These are phyloP conservation scores for Gambusia yucatana DNA, from an alignment of 2,797 vertebrate genomes.

Conservation along the genomic window DNA sequence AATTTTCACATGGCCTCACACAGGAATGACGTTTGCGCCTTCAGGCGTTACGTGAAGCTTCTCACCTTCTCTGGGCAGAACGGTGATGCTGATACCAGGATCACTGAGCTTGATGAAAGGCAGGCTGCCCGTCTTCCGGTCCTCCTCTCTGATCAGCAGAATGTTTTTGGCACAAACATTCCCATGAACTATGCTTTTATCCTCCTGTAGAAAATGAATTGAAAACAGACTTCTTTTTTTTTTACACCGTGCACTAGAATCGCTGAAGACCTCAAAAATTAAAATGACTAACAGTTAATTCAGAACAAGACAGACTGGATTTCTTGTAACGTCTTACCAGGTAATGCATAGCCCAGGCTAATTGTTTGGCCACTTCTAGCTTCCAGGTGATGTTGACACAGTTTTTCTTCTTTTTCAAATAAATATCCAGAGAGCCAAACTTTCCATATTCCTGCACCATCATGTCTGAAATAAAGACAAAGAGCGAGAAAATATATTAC, in stretches of 20 bases:
- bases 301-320: not conserved
- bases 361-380: slow-evolving; percentile 95
- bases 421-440: slow-evolving; percentile 95
- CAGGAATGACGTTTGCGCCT: not conserved
- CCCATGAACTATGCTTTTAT: slow-evolving; percentile 91
- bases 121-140: slow-evolving; percentile 88
- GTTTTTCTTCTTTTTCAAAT: slow-evolving; percentile 93
- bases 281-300: not conserved
- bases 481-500: not conserved
- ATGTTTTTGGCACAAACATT: slow-evolving; percentile 97
- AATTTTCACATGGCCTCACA: slow-evolving; percentile 7
- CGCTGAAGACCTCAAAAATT: not conserved
- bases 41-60: slow-evolving; percentile 7
- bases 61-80: slow-evolving; percentile 94
- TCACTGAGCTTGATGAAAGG: slow-evolving; percentile 98
- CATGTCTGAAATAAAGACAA: slow-evolving; percentile 84
- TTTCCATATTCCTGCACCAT: slow-evolving; percentile 97
- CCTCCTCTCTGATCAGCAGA: slow-evolving; percentile 94
- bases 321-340: slow-evolving; percentile 81
- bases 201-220: slow-evolving; percentile 83
- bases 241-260: not conserved
- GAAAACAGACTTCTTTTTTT: not conserved
- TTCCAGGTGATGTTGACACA: slow-evolving; percentile 95
- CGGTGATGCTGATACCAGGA: slow-evolving; percentile 92
- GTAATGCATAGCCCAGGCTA: slow-evolving; percentile 97